Base-by-base conservation (phyloP, 2,113 vertebrate species). In the Proterorhinus semilunaris region DNA sequence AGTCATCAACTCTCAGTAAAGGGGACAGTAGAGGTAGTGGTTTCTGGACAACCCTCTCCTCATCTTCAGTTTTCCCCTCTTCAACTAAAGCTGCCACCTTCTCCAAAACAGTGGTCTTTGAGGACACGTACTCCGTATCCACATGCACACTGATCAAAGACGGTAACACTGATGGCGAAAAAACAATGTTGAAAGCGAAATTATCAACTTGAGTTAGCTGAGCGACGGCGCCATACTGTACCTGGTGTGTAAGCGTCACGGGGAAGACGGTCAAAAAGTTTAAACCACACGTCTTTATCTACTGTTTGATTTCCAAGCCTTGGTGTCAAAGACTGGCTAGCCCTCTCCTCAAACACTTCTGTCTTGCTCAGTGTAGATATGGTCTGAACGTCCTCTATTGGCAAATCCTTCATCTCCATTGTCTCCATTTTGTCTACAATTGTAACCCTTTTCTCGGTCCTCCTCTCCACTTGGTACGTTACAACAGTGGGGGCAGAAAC, bases 231-330 rank as follows among this genome's bases (percentile, higher is more conserved):
- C 7, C 7, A 71, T 76, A 77, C 74, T 81, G 16, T 88, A 91
- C 91, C 91, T 91, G 81, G 72, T 74, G 43, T 75, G 65, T 64
- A 69, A 72, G 81, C 54, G 69, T 70, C 68, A 70, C 82, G 69
- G 3, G 79, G 79, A 65, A 45, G 59, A 3, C 64, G 68, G 47
- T 90, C 76, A 17, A 90, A 81, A 48, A 86, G 69, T 17, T 65
- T 16, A 66, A 84, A 87, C 90, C 91, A 88, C 54, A 69, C 68
- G 45, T 90, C 89, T 6, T 65, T 6, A 59, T 76, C 57, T 61
- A 68, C 58, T 8, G n/a, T 48, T 67, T 75, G 62, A 72, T 47
- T 21, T 42, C 42, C 61, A 63, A 10, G 47, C 44, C 10, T 75
- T 55, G 71, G 54, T 17, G 16, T 47, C 7, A 51, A n/a, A 61